Percentiles rank a stretch among this genome's conserved stretches.
Evolutionary conservation across 2,888 invertebrate genomes (phyloP).

Genomic region (Xylota segnis): DNA sequence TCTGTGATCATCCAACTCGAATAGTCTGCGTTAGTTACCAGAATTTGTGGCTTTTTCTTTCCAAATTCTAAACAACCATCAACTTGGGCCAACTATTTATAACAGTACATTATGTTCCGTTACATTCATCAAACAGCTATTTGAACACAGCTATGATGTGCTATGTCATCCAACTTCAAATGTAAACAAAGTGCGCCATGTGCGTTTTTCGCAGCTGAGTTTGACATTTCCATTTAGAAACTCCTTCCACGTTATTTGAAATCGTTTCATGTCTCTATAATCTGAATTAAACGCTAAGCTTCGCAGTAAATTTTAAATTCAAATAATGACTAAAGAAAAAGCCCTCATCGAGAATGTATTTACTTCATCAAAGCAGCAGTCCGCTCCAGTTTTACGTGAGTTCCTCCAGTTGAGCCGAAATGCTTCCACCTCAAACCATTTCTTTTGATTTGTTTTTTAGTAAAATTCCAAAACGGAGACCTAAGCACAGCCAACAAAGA

Average conservation of each 20-base stretch:
- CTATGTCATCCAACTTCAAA: constrained; percentile 1
- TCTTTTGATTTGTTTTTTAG: constrained; percentile 74
- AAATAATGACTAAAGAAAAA: constrained; percentile 79
- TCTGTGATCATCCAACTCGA: too few species aligned
- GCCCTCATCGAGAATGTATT: constrained; percentile 78
- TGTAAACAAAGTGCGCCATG: neutral
- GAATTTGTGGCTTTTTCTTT: too few species aligned
- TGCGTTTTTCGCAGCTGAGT: neutral
- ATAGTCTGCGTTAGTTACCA: too few species aligned
- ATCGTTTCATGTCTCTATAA: neutral
- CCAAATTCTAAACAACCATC: too few species aligned
- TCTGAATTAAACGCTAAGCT: neutral
- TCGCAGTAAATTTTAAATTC: constrained; percentile 1
- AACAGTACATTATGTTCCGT: neutral
- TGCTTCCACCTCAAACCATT: neutral
- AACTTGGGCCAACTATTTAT: too few species aligned
- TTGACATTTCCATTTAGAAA: neutral
- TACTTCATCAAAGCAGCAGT: constrained; percentile 53
- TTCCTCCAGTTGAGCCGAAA: neutral
- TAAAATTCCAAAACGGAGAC: constrained; percentile 83
- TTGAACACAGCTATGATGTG: neutral
- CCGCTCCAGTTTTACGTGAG: constrained; percentile 80
- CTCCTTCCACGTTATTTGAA: neutral
- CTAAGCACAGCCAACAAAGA: constrained; percentile 77
- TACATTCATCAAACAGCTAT: neutral